Base-by-base conservation (phyloP, 2,797 vertebrate species). In the Chrosomus eos region DNA sequence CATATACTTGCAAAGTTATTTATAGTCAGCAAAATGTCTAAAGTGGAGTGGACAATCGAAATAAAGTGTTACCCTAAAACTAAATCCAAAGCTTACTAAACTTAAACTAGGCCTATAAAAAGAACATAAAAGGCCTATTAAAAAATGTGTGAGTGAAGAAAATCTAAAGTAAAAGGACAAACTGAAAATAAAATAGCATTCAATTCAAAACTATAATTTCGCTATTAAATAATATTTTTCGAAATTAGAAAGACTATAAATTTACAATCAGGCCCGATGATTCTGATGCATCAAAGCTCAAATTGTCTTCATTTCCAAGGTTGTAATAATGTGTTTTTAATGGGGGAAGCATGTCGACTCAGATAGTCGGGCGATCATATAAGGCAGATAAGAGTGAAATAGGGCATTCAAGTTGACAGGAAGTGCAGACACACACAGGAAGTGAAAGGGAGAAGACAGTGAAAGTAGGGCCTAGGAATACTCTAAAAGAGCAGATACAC, bases 381-480 rank as follows among this genome's bases (percentile, higher is more conserved):
- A 55, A 77, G 33, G 23, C 74, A 40, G 75, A 77, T 77, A 77
- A 78, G 64, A 53, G 43, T 9, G 26, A 31, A 75, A 33, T 48
- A 70, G 51, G 26, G 9, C 53, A 64, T 26, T 77, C 7, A 45
- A 38, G 66, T 66, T 43, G 10, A 66, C 51, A 76, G 72, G 51
- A 81, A 74, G 36, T 45, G 45, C 62, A 77, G 66, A 48, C 81
- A 80, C 14, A 55, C 48, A 80, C 78, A 85, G 84, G 79, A 82
- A 82, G 80, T 82, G 55, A 82, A 82, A 82, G 38, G 80, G 55
- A 82, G 53, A 62, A 73, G 38, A 79, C 58, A 26, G 85, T 51
- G 64, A 86, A 82, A 86, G 48, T 58, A 18, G 21, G 13, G 28
- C 68, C 40, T 2, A 31, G 38, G 40, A 38, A 73, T 62, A 73